These are phyloP conservation scores for Lacerta agilis DNA, from an alignment of 2,797 vertebrate species.

Conservation along the genomic window DNA sequence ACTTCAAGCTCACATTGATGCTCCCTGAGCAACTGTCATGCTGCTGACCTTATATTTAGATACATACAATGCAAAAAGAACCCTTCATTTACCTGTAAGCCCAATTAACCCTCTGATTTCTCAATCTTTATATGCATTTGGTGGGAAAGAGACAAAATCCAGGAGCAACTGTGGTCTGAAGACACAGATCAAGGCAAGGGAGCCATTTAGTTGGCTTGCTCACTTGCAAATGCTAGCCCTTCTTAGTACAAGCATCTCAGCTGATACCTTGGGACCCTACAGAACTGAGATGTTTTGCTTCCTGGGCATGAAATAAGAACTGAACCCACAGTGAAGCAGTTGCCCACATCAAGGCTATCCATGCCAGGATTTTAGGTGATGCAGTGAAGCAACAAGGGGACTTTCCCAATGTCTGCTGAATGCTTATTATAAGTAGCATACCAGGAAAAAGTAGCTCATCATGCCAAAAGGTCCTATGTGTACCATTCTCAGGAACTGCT, in stretches of 20 bases:
- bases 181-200: not conserved
- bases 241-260: not conserved
- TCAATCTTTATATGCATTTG: not conserved
- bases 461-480: too few relatives aligned
- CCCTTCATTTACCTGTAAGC: not conserved
- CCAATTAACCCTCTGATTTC: not conserved
- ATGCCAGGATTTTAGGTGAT: not conserved
- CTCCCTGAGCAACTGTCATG: not conserved
- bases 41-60: not conserved
- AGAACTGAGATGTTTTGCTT: not conserved
- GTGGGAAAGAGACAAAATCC: not conserved
- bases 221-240: not conserved
- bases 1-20: not conserved
- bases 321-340: not conserved
- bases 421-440: too few relatives aligned
- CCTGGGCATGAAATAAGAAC: not conserved
- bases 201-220: not conserved
- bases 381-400: too few relatives aligned
- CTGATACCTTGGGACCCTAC: not conserved
- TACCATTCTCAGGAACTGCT: too few relatives aligned
- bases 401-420: too few relatives aligned
- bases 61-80: not conserved
- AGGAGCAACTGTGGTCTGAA: not conserved
- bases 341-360: not conserved
- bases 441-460: too few relatives aligned